Evolutionary conservation across 2,888 invertebrate genomes (phyloP).

Genomic region (Patella depressa): DNA sequence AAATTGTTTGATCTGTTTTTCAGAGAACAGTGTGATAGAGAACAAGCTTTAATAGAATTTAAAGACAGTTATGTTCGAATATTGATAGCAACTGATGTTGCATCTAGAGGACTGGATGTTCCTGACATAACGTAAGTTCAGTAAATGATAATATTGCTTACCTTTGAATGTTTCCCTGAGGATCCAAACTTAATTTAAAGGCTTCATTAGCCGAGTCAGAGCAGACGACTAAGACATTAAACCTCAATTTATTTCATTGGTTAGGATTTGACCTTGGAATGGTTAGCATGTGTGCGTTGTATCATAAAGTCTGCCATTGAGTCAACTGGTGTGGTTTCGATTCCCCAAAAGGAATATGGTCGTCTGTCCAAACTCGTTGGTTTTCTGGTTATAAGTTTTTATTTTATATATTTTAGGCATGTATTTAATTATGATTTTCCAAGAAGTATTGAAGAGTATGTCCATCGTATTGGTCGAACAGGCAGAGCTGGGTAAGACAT

Average conservation of each 20-base stretch:
- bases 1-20: constrained; percentile 18
- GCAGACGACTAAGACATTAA: too few relatives aligned
- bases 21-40: constrained; percentile 80
- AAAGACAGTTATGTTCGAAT: constrained; percentile 84
- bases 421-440: constrained; percentile 96
- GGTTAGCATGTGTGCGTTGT: too few relatives aligned
- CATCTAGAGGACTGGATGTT: constrained; percentile 92
- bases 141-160: background rate
- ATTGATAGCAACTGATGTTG: constrained; percentile 94
- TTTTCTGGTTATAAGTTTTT: background rate
- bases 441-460: constrained; percentile 94
- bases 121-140: constrained; percentile 71
- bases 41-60: constrained; percentile 85
- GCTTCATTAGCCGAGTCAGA: too few relatives aligned
- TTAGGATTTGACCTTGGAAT: too few relatives aligned
- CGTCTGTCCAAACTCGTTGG: too few relatives aligned
- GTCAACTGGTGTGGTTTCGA: too few relatives aligned
- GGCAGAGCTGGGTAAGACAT: constrained; percentile 85
- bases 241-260: too few relatives aligned
- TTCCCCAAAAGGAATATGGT: too few relatives aligned
- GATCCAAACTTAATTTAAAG: too few relatives aligned
- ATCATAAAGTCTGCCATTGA: too few relatives aligned
- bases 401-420: constrained; percentile 75
- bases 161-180: background rate
- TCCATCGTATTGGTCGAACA: constrained; percentile 95